phyloP scores from a whole-genome alignment of 2,113 vertebrate genomes.

The Picathartes gymnocephalus region DNA sequence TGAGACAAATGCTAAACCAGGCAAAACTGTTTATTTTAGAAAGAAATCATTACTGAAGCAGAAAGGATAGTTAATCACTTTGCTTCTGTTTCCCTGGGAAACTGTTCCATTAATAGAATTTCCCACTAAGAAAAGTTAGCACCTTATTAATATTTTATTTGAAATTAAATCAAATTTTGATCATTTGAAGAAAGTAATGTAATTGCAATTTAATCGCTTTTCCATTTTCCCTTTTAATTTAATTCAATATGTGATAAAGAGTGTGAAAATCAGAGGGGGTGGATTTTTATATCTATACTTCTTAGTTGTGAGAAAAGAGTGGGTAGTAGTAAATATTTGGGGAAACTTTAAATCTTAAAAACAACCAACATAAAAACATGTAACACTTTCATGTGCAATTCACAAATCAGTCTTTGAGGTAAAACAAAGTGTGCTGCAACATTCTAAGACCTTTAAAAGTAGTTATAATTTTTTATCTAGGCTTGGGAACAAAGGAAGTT shows the following conservation, averaged over 20 bases:
- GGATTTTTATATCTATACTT: background rate
- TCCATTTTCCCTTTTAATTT: background rate
- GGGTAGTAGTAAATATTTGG: background rate
- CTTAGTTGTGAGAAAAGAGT: background rate
- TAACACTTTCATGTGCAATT: background rate
- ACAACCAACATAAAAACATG: background rate
- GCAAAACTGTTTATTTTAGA: background rate
- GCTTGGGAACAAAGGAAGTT: background rate
- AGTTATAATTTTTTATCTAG: background rate
- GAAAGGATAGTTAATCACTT: background rate
- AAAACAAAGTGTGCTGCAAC: background rate
- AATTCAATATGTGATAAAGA: background rate
- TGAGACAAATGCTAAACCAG: background rate
- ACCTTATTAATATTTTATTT: background rate
- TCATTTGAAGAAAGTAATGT: background rate
- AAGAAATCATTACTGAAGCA: background rate
- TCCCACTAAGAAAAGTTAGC: background rate
- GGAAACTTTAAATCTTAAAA: background rate
- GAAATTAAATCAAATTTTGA: background rate
- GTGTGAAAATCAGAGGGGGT: background rate
- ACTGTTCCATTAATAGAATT: background rate
- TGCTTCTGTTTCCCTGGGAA: background rate
- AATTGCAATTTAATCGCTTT: background rate
- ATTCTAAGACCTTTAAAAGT: background rate
- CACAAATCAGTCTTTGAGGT: background rate